Base-by-base conservation (phyloP, 2,888 invertebrate genomes). In the Sepiola atlantica region DNA sequence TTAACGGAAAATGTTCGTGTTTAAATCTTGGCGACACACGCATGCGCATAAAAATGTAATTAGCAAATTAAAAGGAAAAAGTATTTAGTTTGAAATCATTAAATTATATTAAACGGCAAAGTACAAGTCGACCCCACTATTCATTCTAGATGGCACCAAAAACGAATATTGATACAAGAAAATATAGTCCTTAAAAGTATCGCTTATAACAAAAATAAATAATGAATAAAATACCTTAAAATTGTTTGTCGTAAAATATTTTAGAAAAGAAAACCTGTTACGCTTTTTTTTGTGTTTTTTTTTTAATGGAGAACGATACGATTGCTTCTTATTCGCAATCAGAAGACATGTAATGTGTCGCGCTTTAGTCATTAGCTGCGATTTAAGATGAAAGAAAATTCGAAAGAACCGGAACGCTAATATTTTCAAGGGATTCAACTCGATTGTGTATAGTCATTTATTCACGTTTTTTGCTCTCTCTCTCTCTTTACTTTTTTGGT, bases 261-360 rank as follows among this genome's bases (percentile, higher is more conserved):
- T 45, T 4, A 45, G 2, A 45, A n/a, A 77, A n/a, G n/a, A 12
- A 77, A 77, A 77, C 32, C n/a, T 21, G 77, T 77, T 77, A n/a
- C n/a, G n/a, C 3, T 20, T 57, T 45, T 57, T 77, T 77, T 77
- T 77, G 77, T 77, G 14, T 10, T 20, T 57, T 45, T 57, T 77
- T 77, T 77, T 77, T n/a, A n/a, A 77, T 77, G n/a, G n/a, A 77
- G 77, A 45, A 77, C 77, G n/a, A 77, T n/a, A 77, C n/a, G n/a
- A 77, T n/a, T 12, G n/a, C 14, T 77, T 77, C n/a, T n/a, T 77
- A 14, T 16, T 77, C 77, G 18, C 77, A n/a, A 77, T n/a, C 16
- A 77, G n/a, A 77, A n/a, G 77, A 77, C 28, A 77, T 77, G 77
- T 16, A n/a, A 77, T 77, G 77, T n/a, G 77, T n/a, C 77, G 77